Evolutionary conservation across 2,888 invertebrate species (phyloP).

Genomic region (Calameuta idolon): DNA sequence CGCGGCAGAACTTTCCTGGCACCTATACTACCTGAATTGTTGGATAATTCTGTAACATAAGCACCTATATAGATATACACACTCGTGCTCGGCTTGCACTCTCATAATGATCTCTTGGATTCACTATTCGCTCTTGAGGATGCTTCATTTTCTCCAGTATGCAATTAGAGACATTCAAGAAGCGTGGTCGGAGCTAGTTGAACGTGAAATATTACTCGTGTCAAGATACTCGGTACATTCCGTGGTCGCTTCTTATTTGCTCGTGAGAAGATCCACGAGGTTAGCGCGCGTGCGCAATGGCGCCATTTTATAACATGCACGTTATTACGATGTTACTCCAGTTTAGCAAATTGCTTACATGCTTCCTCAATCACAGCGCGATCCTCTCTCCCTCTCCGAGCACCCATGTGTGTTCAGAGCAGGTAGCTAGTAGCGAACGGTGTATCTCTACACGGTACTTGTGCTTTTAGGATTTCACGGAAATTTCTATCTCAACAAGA

Average conservation of each 20-base stretch:
- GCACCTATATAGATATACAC: neutral
- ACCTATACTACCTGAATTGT: neutral
- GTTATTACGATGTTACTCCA: constrained; percentile 44
- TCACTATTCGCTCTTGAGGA: neutral
- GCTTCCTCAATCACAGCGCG: constrained; percentile 39
- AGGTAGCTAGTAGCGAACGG: neutral
- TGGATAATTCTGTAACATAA: neutral
- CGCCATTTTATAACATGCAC: neutral
- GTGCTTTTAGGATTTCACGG: constrained; percentile 19
- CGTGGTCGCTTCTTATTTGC: neutral
- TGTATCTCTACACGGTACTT: neutral
- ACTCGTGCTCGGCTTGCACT: neutral
- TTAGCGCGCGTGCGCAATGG: neutral
- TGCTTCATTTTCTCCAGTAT: neutral
- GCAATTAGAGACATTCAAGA: neutral
- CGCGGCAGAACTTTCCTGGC: neutral
- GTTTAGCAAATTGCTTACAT: constrained; percentile 47
- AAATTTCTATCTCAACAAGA: neutral
- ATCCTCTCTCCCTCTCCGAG: constrained; percentile 36
- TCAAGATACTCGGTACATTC: neutral
- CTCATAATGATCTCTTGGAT: neutral
- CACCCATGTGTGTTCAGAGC: constrained; percentile 36
- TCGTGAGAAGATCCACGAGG: neutral
- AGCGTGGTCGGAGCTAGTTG: neutral
- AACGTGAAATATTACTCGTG: neutral